A percentile compares a stretch with the other conserved stretches of the same genome.
phyloP scores from a whole-genome alignment of 2,888 invertebrate genomes.

The Labia minor region DNA sequence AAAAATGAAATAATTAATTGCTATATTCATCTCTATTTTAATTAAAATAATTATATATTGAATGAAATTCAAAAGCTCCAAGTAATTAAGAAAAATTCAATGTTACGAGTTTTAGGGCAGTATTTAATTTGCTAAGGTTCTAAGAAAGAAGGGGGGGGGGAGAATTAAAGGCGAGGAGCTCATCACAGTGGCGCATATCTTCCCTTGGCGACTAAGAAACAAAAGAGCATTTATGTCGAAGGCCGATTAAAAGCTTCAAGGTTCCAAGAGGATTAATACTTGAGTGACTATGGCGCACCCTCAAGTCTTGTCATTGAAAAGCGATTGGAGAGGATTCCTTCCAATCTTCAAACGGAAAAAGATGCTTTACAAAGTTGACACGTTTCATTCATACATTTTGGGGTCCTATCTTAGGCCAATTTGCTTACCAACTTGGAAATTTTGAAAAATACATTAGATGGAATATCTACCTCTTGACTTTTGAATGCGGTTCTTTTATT shows the following conservation, averaged over 20 bases:
- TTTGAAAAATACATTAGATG: no score
- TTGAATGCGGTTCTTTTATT: no score
- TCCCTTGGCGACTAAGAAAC: background rate
- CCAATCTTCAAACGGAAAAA: background rate
- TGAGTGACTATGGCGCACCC: background rate
- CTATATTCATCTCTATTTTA: no score
- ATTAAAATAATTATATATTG: no score
- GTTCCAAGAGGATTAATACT: background rate
- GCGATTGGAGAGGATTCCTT: background rate
- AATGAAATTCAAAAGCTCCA: no score
- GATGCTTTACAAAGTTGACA: background rate
- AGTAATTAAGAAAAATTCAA: no score
- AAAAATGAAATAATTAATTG: no score
- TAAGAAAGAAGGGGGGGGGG: no score
- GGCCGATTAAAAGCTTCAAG: conserved; percentile 1
- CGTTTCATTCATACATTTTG: background rate
- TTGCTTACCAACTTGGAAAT: no score
- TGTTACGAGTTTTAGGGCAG: no score
- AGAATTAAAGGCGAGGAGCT: background rate
- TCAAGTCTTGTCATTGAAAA: conserved; percentile 1
- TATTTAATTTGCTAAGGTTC: no score
- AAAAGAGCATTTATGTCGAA: conserved; percentile 13
- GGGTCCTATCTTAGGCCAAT: background rate
- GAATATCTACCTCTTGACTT: no score
- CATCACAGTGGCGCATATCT: background rate